Percentiles rank a stretch among this genome's conserved stretches.
These are phyloP conservation scores for Pachyramphus minor DNA, from an alignment of 2,113 vertebrate species.

Conservation along the genomic window DNA sequence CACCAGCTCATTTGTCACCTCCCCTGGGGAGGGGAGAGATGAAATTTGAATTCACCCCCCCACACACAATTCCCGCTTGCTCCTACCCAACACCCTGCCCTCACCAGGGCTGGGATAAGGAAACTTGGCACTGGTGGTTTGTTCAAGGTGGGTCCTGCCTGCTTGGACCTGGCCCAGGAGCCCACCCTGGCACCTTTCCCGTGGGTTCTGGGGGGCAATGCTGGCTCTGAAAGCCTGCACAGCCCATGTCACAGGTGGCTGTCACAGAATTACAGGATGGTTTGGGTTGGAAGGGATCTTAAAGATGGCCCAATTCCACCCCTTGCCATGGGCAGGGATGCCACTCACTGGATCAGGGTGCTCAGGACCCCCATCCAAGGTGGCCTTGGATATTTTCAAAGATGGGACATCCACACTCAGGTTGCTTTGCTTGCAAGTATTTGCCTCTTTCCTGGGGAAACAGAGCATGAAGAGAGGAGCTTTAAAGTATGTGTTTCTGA, in stretches of 20 bases:
- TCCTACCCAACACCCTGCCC: background rate
- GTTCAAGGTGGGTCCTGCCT: background rate
- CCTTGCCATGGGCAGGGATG: background rate
- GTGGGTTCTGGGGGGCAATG: fast-evolving
- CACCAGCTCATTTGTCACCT: slow-evolving; percentile 20
- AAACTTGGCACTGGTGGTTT: background rate
- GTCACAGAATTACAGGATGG: fast-evolving
- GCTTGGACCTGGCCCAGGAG: background rate
- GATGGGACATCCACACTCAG: background rate
- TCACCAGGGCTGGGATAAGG: background rate
- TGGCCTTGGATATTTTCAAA: background rate
- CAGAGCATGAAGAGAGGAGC: background rate
- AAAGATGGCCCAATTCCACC: fast-evolving
- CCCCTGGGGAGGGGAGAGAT: background rate
- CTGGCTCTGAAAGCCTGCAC: background rate
- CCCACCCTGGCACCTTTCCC: fast-evolving
- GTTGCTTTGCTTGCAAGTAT: background rate
- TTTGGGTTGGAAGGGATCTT: background rate
- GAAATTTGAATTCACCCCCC: background rate
- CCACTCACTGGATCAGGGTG: background rate
- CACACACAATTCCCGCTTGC: background rate
- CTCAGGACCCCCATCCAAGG: background rate
- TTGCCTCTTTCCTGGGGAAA: background rate
- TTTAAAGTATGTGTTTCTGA: background rate
- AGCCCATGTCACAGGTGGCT: fast-evolving